Evolutionary conservation across 2,888 invertebrate genomes (phyloP), one percentile per base, ranked within the genome.

Genomic region (Cephus runcator): DNA sequence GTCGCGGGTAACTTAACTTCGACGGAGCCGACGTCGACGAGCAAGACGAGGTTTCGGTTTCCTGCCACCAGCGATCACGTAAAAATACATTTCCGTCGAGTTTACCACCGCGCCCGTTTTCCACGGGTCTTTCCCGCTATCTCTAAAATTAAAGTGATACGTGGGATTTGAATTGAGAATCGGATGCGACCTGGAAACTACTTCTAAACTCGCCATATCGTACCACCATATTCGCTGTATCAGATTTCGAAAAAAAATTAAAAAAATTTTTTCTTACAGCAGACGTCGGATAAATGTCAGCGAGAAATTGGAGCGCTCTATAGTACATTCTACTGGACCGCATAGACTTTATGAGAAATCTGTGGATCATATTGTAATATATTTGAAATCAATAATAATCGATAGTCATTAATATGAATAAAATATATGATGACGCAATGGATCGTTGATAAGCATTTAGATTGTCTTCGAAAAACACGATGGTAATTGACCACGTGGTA

Each of bases 1-100:
- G 84, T 81, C 85, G 82, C 84, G 78, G 76, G 81, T 9, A 56
- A 56, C 9, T 56, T 23, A 15, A 56, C 56, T 83, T 82, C 81
- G 81, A 80, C 83, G 83, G 81, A 81, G 81, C 84, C 80, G 80
- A 79, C 69, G 75, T 40, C 75, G 78, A 79, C 83, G 34, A 11
- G 9, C 33, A 33, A 12, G 33, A 80, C 69, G 73, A 71, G 68
- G 75, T 82, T 84, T 84, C 82, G 76, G 83, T 83, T 83, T 81
- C 81, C 83, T 79, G 83, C 82, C 79, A 77, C 82, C 76, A 79
- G 81, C 81, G 73, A 88, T 87, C 86, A 87, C 87, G 86, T 86
- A 80, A 87, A 88, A 88, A 90, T 90, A 89, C 89, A 89, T 87
- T 88, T 86, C 31, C 71, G 12, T 31, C 71, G 71, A 31, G 71